A percentile compares a stretch with the other conserved stretches of the same genome.
phyloP scores from a whole-genome alignment of 1,140 invertebrate genomes.

The Antheraea pernyi region DNA sequence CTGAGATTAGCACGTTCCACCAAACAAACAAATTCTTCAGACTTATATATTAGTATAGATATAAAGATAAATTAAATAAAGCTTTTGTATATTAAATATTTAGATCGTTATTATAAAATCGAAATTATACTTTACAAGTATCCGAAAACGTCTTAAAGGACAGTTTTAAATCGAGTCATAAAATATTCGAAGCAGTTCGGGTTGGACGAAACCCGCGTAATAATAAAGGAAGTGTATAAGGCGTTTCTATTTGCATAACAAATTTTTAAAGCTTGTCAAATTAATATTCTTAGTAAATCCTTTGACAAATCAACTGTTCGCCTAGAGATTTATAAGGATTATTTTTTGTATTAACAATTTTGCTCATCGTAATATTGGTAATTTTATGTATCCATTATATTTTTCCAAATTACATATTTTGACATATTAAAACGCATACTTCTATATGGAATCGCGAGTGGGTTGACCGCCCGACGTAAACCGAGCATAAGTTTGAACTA shows the following conservation, averaged over 20 bases:
- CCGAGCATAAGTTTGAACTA: too few relatives aligned
- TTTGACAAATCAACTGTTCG: conserved; percentile 51
- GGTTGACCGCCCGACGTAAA: too few relatives aligned
- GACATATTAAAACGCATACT: too few relatives aligned
- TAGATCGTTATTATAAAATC: neutral
- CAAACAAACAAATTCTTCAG: too few relatives aligned
- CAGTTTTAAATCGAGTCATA: conserved; percentile 51
- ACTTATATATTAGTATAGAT: neutral
- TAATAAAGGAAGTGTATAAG: conserved; percentile 64
- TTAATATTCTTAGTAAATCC: conserved; percentile 53
- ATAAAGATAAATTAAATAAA: neutral
- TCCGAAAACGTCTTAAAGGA: conserved; percentile 36
- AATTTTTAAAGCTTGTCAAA: conserved; percentile 45
- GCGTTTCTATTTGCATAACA: conserved; percentile 62
- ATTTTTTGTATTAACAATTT: conserved; percentile 18
- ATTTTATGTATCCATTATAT: too few relatives aligned
- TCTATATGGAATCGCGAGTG: too few relatives aligned
- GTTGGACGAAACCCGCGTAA: conserved; percentile 47
- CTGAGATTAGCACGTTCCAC: too few relatives aligned
- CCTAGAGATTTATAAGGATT: conserved; percentile 26
- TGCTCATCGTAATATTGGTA: too few relatives aligned
- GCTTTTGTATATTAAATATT: too few relatives aligned
- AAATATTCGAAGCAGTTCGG: conserved; percentile 51
- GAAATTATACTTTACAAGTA: conserved; percentile 5
- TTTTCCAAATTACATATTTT: too few relatives aligned